Percentiles rank a stretch among this genome's conserved stretches.
Evolutionary conservation across 2,797 vertebrate genomes (phyloP).

Genomic region (Sebastes steindachneri): DNA sequence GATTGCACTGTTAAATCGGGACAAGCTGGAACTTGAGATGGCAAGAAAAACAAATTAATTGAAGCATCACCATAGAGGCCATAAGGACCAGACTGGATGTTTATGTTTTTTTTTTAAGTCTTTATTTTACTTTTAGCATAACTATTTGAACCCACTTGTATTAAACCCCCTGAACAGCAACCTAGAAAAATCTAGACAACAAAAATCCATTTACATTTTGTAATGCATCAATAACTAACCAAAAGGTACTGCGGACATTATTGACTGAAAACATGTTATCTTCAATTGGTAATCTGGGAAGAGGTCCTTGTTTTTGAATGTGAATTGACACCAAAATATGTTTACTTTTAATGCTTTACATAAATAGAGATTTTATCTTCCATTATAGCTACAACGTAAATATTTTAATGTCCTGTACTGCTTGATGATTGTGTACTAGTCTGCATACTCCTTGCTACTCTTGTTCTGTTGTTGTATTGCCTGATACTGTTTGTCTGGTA

Average conservation of each 20-base stretch:
- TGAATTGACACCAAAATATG: neutral
- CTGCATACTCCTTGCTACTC: too few relatives aligned
- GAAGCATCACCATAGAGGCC: neutral
- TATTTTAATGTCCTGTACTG: neutral
- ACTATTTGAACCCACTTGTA: neutral
- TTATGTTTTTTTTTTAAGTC: neutral
- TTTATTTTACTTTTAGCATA: neutral
- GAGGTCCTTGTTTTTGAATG: neutral
- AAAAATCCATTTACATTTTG: neutral
- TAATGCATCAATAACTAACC: neutral
- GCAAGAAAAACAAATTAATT: neutral
- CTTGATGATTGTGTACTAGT: too few relatives aligned
- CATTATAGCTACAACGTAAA: neutral
- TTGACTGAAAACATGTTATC: neutral
- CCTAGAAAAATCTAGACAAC: neutral
- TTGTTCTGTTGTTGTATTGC: too few relatives aligned
- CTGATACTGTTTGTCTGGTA: too few relatives aligned
- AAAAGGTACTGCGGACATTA: neutral
- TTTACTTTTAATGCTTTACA: neutral
- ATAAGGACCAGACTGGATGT: neutral
- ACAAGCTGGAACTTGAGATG: neutral
- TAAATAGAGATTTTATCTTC: neutral
- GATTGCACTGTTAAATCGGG: neutral
- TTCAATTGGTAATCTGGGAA: neutral
- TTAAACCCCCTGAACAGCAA: neutral